These are phyloP conservation scores for Miichthys miiuy DNA, from an alignment of 2,797 vertebrate genomes.

Conservation along the genomic window DNA sequence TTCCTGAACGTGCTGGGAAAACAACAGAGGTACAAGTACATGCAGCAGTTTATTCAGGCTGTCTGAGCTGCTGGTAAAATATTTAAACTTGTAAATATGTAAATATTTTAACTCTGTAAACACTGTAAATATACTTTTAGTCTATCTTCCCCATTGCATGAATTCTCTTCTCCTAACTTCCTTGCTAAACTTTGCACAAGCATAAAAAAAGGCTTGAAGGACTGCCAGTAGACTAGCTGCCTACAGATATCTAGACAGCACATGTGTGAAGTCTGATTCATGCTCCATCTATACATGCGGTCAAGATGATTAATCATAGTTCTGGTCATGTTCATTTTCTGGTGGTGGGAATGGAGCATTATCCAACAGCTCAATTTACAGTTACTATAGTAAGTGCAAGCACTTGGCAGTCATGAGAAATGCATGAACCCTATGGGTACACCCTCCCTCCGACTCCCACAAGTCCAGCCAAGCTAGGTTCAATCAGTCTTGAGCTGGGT, in stretches of 20 bases:
- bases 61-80: slow-evolving; percentile 9
- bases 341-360: neutral
- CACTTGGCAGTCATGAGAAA: slow-evolving; percentile 43
- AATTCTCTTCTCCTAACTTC: neutral
- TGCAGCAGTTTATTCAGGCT: neutral
- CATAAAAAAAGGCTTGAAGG: neutral
- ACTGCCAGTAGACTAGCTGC: neutral
- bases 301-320: neutral
- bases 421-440: slow-evolving; percentile 13
- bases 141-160: neutral
- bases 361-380: slow-evolving; percentile 26
- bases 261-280: neutral
- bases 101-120: neutral
- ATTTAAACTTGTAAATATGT: neutral
- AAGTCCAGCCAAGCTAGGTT: slow-evolving; percentile 2
- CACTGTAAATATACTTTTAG: neutral
- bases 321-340: slow-evolving; percentile 7
- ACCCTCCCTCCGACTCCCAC: slow-evolving; percentile 15
- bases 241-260: neutral
- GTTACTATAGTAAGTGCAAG: slow-evolving; percentile 2
- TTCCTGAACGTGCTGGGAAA: neutral
- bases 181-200: neutral
- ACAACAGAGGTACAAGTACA: neutral
- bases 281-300: neutral
- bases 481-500: slow-evolving; percentile 38